Conservation (phyloP, 2,888 invertebrate species). For the Magallana nippona region DNA sequence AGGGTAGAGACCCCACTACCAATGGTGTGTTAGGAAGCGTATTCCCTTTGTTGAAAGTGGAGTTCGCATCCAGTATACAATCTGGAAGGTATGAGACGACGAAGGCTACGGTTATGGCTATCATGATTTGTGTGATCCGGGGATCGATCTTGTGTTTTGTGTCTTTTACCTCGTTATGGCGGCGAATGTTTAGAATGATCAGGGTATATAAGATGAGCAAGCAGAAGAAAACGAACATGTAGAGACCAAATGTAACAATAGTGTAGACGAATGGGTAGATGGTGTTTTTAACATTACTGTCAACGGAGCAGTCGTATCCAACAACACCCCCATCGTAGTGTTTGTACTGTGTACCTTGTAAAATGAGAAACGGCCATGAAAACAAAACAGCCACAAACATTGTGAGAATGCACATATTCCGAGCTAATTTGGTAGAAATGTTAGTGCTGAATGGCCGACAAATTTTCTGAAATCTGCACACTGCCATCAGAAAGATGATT, state of each 20-base stretch:
- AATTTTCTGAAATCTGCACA: constrained; percentile 67
- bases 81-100: constrained; percentile 47
- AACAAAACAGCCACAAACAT: constrained; percentile 62
- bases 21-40: constrained; percentile 45
- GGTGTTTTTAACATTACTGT: constrained; percentile 44
- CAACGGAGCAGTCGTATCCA: constrained; percentile 68
- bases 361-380: constrained; percentile 51
- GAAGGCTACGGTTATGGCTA: constrained; percentile 47
- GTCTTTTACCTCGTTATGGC: constrained; percentile 35
- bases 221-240: constrained; percentile 42
- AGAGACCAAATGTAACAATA: constrained; percentile 44
- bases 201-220: constrained; percentile 43
- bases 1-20: constrained; percentile 45
- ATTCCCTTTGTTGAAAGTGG: constrained; percentile 43
- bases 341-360: constrained; percentile 44
- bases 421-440: constrained; percentile 59
- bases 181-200: constrained; percentile 40
- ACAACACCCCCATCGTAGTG: constrained; percentile 53
- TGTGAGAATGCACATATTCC: constrained; percentile 57
- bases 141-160: constrained; percentile 34
- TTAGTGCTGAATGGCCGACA: constrained; percentile 66
- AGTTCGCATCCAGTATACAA: constrained; percentile 42
- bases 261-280: constrained; percentile 49
- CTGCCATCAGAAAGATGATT: constrained; percentile 66
- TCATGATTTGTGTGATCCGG: constrained; percentile 48